phyloP scores from a whole-genome alignment of 64 coral and sea anemone genomes.

The Pocillopora damicornis region DNA sequence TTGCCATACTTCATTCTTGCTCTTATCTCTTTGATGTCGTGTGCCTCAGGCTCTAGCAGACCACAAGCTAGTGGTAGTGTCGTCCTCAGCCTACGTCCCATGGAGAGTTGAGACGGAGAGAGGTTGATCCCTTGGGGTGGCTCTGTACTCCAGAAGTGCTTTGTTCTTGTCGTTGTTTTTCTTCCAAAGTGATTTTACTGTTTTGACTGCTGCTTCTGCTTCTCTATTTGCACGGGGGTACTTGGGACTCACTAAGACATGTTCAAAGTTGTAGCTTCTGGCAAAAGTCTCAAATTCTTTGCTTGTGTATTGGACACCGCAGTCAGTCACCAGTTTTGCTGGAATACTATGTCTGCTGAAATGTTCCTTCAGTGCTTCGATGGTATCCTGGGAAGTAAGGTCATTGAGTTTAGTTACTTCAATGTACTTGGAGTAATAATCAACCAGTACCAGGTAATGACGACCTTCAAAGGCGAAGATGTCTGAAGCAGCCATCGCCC shows the following conservation, averaged over 20 bases:
- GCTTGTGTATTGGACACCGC: constrained; percentile 29
- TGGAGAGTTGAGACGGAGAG: constrained; percentile 45
- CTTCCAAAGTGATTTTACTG: constrained; percentile 16
- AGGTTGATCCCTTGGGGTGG: constrained; percentile 20
- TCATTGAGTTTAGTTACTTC: too few relatives aligned
- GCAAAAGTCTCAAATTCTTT: constrained; percentile 12
- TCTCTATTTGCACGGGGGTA: constrained; percentile 29
- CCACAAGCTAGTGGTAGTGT: constrained; percentile 27
- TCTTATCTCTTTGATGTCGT: background rate
- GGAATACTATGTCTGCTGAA: constrained; percentile 28
- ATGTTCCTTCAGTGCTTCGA: background rate
- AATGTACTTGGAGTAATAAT: too few relatives aligned
- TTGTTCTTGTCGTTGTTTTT: background rate
- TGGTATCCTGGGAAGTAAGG: too few relatives aligned
- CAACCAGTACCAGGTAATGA: too few relatives aligned
- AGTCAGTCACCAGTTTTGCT: constrained; percentile 23
- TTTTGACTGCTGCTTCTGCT: constrained; percentile 26
- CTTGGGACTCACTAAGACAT: constrained; percentile 19
- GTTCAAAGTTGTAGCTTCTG: constrained; percentile 43
- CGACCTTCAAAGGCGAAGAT: background rate
- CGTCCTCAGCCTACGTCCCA: constrained; percentile 49
- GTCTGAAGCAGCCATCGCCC: constrained; percentile 17
- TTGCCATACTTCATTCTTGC: too few relatives aligned
- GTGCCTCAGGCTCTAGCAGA: constrained; percentile 29
- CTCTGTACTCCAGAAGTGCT: constrained; percentile 19